A percentile compares a stretch with the other conserved stretches of the same genome.
Evolutionary conservation across 2,888 invertebrate species (phyloP).

Genomic region (Candidula unifasciata): DNA sequence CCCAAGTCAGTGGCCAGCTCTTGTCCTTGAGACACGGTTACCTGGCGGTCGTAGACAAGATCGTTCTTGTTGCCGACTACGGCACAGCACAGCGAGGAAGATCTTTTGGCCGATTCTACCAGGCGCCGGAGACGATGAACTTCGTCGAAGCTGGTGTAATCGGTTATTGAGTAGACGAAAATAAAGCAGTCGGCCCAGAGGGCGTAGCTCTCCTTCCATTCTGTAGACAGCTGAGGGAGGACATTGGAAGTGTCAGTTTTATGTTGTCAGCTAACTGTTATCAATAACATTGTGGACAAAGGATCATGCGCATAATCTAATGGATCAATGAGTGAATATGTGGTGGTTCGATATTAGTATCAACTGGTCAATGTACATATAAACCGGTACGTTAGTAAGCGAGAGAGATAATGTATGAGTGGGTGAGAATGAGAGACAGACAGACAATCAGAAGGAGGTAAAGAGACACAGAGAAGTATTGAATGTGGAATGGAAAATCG

Average conservation of each 20-base stretch:
- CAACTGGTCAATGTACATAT: background rate
- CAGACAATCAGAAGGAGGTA: background rate
- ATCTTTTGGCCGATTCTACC: conserved; percentile 64
- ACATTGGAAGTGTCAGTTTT: background rate
- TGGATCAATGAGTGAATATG: background rate
- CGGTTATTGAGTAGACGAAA: conserved; percentile 75
- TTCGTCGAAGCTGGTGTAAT: conserved; percentile 70
- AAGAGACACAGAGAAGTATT: background rate
- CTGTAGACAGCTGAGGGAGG: conserved; percentile 55
- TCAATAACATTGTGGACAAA: background rate
- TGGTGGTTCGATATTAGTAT: background rate
- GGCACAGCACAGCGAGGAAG: conserved; percentile 64
- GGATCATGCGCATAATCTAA: background rate
- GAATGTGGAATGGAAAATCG: too few species aligned
- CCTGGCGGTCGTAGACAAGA: conserved; percentile 68
- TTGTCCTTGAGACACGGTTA: conserved; percentile 61
- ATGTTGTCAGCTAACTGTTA: too few species aligned
- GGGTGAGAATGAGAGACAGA: background rate
- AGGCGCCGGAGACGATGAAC: conserved; percentile 64
- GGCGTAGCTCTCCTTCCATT: conserved; percentile 71
- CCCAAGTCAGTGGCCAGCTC: conserved; percentile 72
- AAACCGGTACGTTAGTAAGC: too few species aligned
- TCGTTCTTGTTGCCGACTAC: conserved; percentile 75
- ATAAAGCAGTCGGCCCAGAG: conserved; percentile 75
- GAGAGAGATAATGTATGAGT: background rate